Conservation (phyloP, 2,888 invertebrate species). For the Epirrita christyi region DNA sequence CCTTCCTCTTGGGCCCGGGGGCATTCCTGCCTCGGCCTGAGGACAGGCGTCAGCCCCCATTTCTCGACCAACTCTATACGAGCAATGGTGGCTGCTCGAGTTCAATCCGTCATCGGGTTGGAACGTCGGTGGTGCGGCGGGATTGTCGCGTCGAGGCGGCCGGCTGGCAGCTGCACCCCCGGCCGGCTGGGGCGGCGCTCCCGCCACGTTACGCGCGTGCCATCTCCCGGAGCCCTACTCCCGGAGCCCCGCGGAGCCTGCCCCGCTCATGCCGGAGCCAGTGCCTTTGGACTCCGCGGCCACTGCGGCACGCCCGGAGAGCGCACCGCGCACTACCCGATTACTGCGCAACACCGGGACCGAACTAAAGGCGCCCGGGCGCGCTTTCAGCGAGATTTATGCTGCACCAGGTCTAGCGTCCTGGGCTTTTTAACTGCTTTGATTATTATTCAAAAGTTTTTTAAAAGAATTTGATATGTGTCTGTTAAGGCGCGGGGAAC, state of each 20-base stretch:
- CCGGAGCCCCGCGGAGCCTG: slow-evolving; percentile 46
- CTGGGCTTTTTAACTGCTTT: not conserved
- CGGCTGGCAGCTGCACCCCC: slow-evolving; percentile 74
- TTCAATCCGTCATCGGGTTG: slow-evolving; percentile 80
- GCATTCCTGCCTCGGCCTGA: slow-evolving; percentile 98
- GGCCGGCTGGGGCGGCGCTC: slow-evolving; percentile 68
- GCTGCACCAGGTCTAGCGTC: not conserved
- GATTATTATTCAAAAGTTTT: slow-evolving; percentile 42
- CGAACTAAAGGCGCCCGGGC: slow-evolving; percentile 12
- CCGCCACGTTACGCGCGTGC: slow-evolving; percentile 65
- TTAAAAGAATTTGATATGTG: slow-evolving; percentile 58
- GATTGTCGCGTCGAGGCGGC: slow-evolving; percentile 65
- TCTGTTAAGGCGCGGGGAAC: slow-evolving; percentile 31
- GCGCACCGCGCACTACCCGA: slow-evolving; percentile 50
- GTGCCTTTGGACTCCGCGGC: slow-evolving; percentile 53
- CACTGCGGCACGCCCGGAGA: slow-evolving; percentile 63
- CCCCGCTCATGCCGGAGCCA: slow-evolving; percentile 48
- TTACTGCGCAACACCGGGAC: slow-evolving; percentile 46
- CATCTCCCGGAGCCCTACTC: slow-evolving; percentile 53
- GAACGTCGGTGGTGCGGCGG: slow-evolving; percentile 62
- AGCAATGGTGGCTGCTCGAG: slow-evolving; percentile 95
- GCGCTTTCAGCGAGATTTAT: slow-evolving; percentile 9
- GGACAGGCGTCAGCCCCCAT: slow-evolving; percentile 99
- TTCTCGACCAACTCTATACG: slow-evolving; percentile 98
- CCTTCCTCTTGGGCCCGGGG: slow-evolving; percentile 90